These are phyloP conservation scores for Delphinapterus leucas DNA, from an alignment of 2,113 vertebrate genomes.

Conservation along the genomic window DNA sequence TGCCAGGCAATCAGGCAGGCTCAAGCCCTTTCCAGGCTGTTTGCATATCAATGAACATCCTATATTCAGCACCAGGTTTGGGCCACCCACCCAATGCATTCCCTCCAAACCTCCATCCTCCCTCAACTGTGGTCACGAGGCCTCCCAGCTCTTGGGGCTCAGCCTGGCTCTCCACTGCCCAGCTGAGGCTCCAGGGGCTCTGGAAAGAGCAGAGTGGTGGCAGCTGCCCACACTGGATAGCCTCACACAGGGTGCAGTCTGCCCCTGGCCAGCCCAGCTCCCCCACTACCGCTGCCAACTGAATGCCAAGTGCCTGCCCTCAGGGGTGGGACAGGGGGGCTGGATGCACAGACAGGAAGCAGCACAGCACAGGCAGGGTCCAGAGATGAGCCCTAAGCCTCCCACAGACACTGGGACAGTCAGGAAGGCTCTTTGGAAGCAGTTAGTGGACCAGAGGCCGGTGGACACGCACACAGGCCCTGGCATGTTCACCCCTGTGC, in stretches of 20 bases:
- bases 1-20: slow-evolving; percentile 43
- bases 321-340: rapidly evolving
- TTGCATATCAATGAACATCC: slow-evolving; percentile 40
- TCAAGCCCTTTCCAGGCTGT: not conserved
- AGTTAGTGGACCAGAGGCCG: not conserved
- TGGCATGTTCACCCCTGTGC: not conserved
- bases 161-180: not conserved
- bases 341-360: not conserved
- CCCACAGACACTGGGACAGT: not conserved
- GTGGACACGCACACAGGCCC: not conserved
- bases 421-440: not conserved
- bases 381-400: not conserved
- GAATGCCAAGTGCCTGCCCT: not conserved
- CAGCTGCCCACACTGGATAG: not conserved
- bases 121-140: not conserved
- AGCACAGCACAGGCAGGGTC: rapidly evolving
- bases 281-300: not conserved
- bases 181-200: not conserved
- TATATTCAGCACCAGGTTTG: slow-evolving; percentile 22
- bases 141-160: not conserved
- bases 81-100: not conserved
- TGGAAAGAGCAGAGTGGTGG: not conserved
- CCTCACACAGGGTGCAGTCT: rapidly evolving
- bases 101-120: not conserved
- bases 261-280: not conserved